Base-by-base conservation (phyloP, 2,888 invertebrate genomes). In the Onchidella celtica region DNA sequence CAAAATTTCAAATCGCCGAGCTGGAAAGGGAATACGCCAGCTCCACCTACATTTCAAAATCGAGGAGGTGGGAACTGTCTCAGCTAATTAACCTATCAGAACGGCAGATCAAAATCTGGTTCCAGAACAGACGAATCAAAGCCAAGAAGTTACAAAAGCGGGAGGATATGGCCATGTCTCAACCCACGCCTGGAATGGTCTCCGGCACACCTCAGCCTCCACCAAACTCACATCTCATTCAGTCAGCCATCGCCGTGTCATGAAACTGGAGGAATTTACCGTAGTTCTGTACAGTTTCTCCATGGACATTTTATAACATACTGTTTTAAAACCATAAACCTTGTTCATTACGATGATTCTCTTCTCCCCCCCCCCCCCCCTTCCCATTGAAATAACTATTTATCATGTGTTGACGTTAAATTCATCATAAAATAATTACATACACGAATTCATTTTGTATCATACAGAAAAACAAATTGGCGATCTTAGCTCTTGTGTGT, bases 1-100 rank as follows among this genome's bases (percentile, higher is more conserved):
- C 98, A 77, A 98, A 99, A 94, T 98, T 97, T 95, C 99, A 99
- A 94, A 98, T 98, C 17, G 95, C 98, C 89, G 98, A 98, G 94
- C 94, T 99, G 93, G 98, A 99, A 94, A 97, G 98, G 94, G 98
- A 99, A 95, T 99, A 98, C 95, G 96, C 98, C 85, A 97, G 96
- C 95, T 98, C 98, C 95, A 98, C 98, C 83, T 99, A 99, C 95
- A 98, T 99, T 87, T 98, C 98, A 87, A 98, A 99, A 94, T 98
- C 99, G 94, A 98, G 98, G 94, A 95, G 98, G 87, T 98, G 98
- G 98, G 99, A 99, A 94, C 94, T 99, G 92, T 98, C 99, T 91
- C 95, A 98, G 88, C 97, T 97, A 94, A 95, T 99, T 87, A 98
- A 98, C 94, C 95, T 93, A 34, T 92, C 92, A 14, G 93, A 93